Evolutionary conservation across 2,113 vertebrate species (phyloP), one percentile per base, ranked within the genome.

Genomic region (Myodes glareolus): DNA sequence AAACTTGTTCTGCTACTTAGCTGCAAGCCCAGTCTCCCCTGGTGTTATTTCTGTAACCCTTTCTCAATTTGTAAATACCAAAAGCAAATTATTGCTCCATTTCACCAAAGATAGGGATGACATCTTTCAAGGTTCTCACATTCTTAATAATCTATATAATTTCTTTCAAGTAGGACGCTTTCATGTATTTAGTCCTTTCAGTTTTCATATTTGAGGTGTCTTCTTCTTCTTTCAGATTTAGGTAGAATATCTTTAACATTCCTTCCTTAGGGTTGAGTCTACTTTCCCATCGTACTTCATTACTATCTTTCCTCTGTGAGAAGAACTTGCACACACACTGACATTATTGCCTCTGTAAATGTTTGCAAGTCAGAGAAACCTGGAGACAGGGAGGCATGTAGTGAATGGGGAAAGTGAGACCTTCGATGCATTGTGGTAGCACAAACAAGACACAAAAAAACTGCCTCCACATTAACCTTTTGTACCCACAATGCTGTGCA

Each of bases 191-290:
- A 88, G 29, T 80, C 27, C 11, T 29, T 95, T 96, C 5, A 25
- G 29, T 88, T 80, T 94, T n/a, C 42, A 19, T 47, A 70, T 80
- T 92, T 96, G 23, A 86, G 88, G 17, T 67, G 19, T 94, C 72
- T 31, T 87, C 11, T 31, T 87, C 11, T 72, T 14, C 36, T 21
- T 76, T 95, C 87, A 80, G 16, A 90, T 3, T 33, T 50, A 58
- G 50, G 3, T n/a, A 86, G 55, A 55, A n/a, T 4, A 36, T 21
- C 50, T 95, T 75, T 33, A 93, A 94, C 90, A 93, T 42, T 55
- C 23, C 87, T 45, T 73, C n/a, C 11, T 75, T 88, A 33, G 31
- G 63, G 45, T 63, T 36, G 7, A 80, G 80, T 86, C 82, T 88
- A 77, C 50, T 88, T 82, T 73, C 33, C 45, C 84, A 14, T 88